phyloP scores from a whole-genome alignment of 2,113 vertebrate species.

The Lepisosteus oculatus region DNA sequence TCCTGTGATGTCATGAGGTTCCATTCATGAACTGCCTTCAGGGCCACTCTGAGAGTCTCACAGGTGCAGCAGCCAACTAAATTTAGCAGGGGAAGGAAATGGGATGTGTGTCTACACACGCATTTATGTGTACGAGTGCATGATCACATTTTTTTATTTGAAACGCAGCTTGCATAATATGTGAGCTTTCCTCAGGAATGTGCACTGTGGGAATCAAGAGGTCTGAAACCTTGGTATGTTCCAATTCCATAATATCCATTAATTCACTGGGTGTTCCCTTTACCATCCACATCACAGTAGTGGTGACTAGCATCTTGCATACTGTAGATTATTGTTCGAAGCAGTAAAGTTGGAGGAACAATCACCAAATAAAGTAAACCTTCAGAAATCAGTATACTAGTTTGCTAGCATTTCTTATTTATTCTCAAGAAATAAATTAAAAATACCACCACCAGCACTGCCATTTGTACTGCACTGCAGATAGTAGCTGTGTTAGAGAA shows the following conservation, averaged over 20 bases:
- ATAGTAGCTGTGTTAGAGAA: constrained; percentile 4
- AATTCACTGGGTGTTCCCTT: too few species aligned
- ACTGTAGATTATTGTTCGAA: too few species aligned
- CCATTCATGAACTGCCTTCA: constrained; percentile 34
- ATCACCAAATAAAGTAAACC: too few species aligned
- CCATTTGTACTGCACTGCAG: background rate
- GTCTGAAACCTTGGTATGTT: background rate
- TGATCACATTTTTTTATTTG: background rate
- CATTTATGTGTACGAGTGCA: background rate
- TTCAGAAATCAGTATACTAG: too few species aligned
- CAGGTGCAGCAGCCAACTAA: constrained; percentile 48
- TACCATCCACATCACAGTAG: too few species aligned
- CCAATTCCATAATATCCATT: too few species aligned
- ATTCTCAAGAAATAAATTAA: too few species aligned
- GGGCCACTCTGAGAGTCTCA: constrained; percentile 33
- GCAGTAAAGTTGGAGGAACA: too few species aligned
- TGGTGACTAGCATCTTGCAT: too few species aligned
- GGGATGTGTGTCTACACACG: constrained; percentile 21
- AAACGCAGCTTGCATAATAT: background rate
- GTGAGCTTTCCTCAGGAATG: background rate
- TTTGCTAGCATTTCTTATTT: too few species aligned
- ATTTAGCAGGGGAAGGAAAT: constrained; percentile 55
- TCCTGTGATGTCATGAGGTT: constrained; percentile 44
- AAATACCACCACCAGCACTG: too few species aligned
- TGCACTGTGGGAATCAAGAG: background rate